A percentile compares a stretch with the other conserved stretches of the same genome.
phyloP scores from a whole-genome alignment of 1,140 invertebrate genomes.

The Ericerus pela region DNA sequence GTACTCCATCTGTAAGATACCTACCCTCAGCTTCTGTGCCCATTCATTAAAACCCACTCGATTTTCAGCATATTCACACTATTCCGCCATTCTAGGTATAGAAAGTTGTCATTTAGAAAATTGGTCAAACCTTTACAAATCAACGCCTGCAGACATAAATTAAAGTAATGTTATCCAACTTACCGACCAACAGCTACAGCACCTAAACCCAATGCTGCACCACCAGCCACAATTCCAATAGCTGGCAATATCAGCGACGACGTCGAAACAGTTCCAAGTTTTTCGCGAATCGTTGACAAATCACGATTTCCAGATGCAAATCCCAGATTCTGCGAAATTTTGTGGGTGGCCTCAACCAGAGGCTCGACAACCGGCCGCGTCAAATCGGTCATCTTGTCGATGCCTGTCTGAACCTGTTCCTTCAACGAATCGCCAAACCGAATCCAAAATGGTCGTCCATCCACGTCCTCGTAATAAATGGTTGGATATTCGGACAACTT shows the following conservation, averaged over 20 bases:
- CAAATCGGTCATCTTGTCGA: conserved; percentile 49
- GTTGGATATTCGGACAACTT: conserved; percentile 23
- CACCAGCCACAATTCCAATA: conserved; percentile 56
- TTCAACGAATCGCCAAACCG: conserved; percentile 52
- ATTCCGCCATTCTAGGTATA: no score
- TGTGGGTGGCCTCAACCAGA: conserved; percentile 55
- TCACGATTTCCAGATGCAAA: conserved; percentile 35
- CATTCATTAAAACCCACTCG: no score
- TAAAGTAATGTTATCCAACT: background rate
- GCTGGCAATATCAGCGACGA: conserved; percentile 49
- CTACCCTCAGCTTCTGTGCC: no score
- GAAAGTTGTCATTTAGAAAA: no score
- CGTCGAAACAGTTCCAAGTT: conserved; percentile 42
- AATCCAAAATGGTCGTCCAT: conserved; percentile 50
- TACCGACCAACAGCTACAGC: conserved; percentile 55
- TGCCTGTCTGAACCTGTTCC: conserved; percentile 49
- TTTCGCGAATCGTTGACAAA: conserved; percentile 41
- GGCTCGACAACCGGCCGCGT: conserved; percentile 55
- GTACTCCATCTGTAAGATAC: no score
- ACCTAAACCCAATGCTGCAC: conserved; percentile 58
- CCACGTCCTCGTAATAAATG: conserved; percentile 28
- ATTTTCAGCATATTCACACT: no score
- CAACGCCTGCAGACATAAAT: no score
- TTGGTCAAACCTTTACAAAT: no score
- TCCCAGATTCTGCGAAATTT: conserved; percentile 57